Evolutionary conservation across 2,888 invertebrate species (phyloP).

Genomic region (Alviniconcha strummeri): DNA sequence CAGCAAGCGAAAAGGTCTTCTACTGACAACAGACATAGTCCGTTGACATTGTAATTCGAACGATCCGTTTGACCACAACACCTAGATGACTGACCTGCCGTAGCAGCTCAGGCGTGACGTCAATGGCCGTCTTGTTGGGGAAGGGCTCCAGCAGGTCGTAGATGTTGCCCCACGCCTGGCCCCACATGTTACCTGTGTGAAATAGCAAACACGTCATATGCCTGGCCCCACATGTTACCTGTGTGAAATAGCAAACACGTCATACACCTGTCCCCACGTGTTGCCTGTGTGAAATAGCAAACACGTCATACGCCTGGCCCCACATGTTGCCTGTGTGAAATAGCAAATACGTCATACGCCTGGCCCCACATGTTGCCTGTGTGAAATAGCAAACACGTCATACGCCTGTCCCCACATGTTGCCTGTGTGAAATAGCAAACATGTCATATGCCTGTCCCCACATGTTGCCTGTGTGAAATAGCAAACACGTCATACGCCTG

Average conservation of each 20-base stretch:
- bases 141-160: conserved; percentile 76
- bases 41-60: too few species aligned
- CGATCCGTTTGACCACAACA: too few species aligned
- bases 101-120: conserved; percentile 85
- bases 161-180: conserved; percentile 70
- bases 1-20: too few species aligned
- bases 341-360: conserved; percentile 56
- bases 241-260: conserved; percentile 3
- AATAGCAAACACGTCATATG: conserved; percentile 56
- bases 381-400: conserved; percentile 41
- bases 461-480: conserved; percentile 77
- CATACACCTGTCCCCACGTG: conserved; percentile 74
- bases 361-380: conserved; percentile 78
- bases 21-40: too few species aligned
- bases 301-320: conserved; percentile 69
- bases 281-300: conserved; percentile 76
- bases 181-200: conserved; percentile 77
- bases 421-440: conserved; percentile 75
- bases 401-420: conserved; percentile 74
- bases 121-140: conserved; percentile 81
- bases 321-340: conserved; percentile 77
- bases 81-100: conserved; percentile 46
- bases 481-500: conserved; percentile 64
- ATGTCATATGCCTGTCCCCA: conserved; percentile 72
- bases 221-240: conserved; percentile 78